Base-by-base conservation (phyloP, 2,797 vertebrate species). In the Sus cebifrons region DNA sequence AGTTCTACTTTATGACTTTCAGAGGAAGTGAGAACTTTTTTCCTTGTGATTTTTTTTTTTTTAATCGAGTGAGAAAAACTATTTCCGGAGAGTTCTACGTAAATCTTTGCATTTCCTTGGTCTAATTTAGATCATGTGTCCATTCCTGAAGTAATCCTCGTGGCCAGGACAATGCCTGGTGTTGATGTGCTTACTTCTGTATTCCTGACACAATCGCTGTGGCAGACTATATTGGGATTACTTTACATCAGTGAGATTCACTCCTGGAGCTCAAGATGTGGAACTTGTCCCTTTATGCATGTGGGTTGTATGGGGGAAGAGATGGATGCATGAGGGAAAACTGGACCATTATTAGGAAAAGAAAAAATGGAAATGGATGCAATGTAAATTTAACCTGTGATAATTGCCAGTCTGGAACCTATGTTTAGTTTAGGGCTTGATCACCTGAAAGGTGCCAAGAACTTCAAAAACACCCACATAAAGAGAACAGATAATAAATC, bases 1-100 rank as follows among this genome's bases (percentile, higher is more conserved):
- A 17, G 40, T 89, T 85, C 64, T 62, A 81, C 93, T 93, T 89
- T 81, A 85, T 16, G 32, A 78, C 85, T 95, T 98, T 84, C 81
- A 85, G 49, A 96, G 77, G 36, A 73, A 96, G 68, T 58, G 52
- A 85, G 82, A 96, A 49, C n/a, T 60, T 82, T 68, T 81, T 83
- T 82, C 18, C 49, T n/a, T 2, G 62, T 85, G 62, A 10, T 58
- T 67, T 95, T 95, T 91, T 95, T 95, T 91, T 64, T 95, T 49
- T 49, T 49, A 49, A 74, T 91, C 88, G 68, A 87, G 27, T 65
- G 83, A 89, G 71, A 92, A 96, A 94, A 93, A 56, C 81, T 77
- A 85, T 84, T 92, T 94, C 62, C 68, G 79, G 94, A 32, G 71
- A 93, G 29, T 95, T 93, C 29, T 70, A 58, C 23, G 2, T 62